Conservation (phyloP, 2,797 vertebrate species). For the Thripadectes ignobilis region DNA sequence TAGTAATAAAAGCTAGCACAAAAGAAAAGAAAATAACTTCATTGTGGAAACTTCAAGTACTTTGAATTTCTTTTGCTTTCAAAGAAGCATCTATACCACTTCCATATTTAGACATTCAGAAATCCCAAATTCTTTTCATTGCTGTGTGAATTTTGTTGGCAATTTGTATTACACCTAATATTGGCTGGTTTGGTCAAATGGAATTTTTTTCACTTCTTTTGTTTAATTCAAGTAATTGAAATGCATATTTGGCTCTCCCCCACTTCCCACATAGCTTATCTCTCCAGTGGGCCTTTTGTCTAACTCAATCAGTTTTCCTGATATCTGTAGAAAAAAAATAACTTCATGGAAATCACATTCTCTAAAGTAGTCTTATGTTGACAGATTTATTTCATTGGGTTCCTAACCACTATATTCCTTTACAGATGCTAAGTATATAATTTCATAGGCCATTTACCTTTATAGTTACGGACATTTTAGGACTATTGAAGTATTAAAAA, state of each 20-base stretch:
- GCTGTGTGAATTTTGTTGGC: not conserved
- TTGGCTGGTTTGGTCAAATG: not conserved
- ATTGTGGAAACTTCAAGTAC: not conserved
- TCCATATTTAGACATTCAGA: not conserved
- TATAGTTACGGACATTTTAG: slow-evolving; percentile 55
- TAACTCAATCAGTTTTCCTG: slow-evolving; percentile 12
- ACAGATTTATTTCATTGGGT: slow-evolving; percentile 44
- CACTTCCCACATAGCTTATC: not conserved
- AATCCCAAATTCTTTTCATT: not conserved
- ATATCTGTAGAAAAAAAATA: not conserved
- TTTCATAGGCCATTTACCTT: slow-evolving; percentile 57
- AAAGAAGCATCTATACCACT: not conserved
- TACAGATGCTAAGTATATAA: not conserved
- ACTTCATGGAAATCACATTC: not conserved
- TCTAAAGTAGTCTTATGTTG: slow-evolving; percentile 3
- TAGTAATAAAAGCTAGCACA: not conserved
- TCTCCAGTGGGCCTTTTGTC: not conserved
- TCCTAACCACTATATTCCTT: slow-evolving; percentile 47
- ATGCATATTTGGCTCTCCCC: not conserved
- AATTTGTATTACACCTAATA: not conserved
- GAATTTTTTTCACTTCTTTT: not conserved
- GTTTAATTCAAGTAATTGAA: slow-evolving; percentile 18
- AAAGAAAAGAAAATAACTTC: not conserved
- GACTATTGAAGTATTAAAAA: slow-evolving; percentile 31
- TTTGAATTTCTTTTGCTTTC: not conserved